phyloP scores from a whole-genome alignment of 2,888 invertebrate genomes.

The Volucella inanis region DNA sequence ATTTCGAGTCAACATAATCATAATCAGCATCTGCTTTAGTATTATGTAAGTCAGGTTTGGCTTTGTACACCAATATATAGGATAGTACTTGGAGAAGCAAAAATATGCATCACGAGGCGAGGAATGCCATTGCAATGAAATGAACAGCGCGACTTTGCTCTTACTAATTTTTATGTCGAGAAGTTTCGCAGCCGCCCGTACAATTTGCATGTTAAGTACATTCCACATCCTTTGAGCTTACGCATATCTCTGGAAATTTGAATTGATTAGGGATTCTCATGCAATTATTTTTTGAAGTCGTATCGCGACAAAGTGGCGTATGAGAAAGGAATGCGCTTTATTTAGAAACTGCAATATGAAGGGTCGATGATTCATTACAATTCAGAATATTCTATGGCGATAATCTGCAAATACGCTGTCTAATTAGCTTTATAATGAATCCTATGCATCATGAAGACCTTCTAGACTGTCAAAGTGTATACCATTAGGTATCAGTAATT shows the following conservation, averaged over 20 bases:
- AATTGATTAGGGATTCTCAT: conserved; percentile 52
- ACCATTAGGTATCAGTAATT: no score
- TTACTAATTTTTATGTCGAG: conserved; percentile 31
- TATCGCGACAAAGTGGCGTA: no score
- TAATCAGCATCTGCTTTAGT: conserved; percentile 57
- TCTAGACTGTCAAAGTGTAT: no score
- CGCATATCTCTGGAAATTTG: conserved; percentile 29
- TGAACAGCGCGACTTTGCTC: conserved; percentile 18
- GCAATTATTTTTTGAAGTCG: conserved; percentile 23
- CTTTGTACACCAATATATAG: not conserved
- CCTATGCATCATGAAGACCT: no score
- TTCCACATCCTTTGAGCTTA: conserved; percentile 41
- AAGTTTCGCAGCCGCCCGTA: conserved; percentile 17
- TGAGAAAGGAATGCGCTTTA: no score
- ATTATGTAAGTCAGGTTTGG: conserved; percentile 13
- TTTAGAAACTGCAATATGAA: no score
- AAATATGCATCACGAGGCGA: conserved; percentile 9
- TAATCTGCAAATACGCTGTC: no score
- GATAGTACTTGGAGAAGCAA: conserved; percentile 5
- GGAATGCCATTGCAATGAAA: conserved; percentile 31
- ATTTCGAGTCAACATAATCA: conserved; percentile 65
- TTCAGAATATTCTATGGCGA: no score
- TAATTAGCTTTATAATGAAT: no score
- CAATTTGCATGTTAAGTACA: conserved; percentile 49
- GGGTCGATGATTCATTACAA: no score